Evolutionary conservation across 2,888 invertebrate species (phyloP), one percentile per base, ranked within the genome.

Genomic region (Dicycla oo): DNA sequence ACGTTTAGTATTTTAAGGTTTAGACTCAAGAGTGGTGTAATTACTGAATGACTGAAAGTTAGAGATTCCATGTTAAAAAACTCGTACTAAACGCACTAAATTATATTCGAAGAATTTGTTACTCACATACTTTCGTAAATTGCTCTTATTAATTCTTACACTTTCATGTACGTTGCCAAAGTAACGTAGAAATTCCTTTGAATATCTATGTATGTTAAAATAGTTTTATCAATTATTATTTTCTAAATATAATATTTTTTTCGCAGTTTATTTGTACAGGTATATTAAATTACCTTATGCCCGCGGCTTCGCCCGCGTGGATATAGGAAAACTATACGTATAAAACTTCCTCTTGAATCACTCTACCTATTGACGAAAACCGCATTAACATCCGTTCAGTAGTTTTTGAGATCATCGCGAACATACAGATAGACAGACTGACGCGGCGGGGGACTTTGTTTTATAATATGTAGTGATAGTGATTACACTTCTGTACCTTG

Each of bases 141-240:
- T 26, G 7, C 7, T 40, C 15, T 18, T 47, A 45, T 30, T 20
- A 53, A 26, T 53, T 51, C 11, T 51, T 11, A 23, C 0, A 40
- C 38, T 72, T 51, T 13, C 7, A 30, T 13, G 15, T 45, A 43
- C 13, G 23, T 34, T 79, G 62, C 30, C 38, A 57, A 75, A 73
- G n/a, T 58, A 40, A 34, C 11, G 4, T 13, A 1, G 7, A 40
- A 47, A 78, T 26, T 38, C 18, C 34, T 45, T 26, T 20, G 23
- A n/a, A 23, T 15, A 20, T 26, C 20, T 40, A 0, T 0, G 26
- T 40, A 0, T 0, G 26, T 40, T 30, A 34, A 45, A 43, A 51
- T 51, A 18, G 13, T 74, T 70, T 30, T 23, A 49, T 26, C 7
- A 38, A 68, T 73, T 51, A 3, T 57, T 20, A 5, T 23, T 62